Base-by-base conservation (phyloP, 37 sponge, comb jelly and placozoan genomes). In the Tethya wilhelma region DNA sequence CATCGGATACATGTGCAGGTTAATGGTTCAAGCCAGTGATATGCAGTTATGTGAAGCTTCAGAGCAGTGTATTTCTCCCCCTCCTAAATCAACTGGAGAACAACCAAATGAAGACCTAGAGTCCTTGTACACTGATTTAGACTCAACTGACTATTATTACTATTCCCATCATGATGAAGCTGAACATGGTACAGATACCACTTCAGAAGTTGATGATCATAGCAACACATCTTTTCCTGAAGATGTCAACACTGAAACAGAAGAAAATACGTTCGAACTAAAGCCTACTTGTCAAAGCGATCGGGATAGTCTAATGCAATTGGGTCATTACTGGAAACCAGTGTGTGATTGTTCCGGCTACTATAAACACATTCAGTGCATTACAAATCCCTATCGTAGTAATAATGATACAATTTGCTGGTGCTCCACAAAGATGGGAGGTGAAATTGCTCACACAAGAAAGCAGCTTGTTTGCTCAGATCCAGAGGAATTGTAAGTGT, bases 401-500 rank as follows among this genome's bases (percentile, higher is more conserved):
- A 38, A 32, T 14, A 9, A 56, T 9, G 20, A 53, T 4, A 4
- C 19, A 38, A 29, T 29, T 34, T 73, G 74, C 49, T 73, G 74
- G 74, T 73, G 74, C 44, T 73, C 74, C 14, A 56, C 56, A 7
- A 19, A 38, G 19, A 32, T 3, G 29, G 74, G 74, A 9, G 34
- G 57, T 37, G 38, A 56, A 37, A 53, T 30, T 5, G 38, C 38
- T 4, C 1, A 56, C 38, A 22, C 74, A 73, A 4, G 58, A 44
- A 73, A 2, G 31, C 30, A 5, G 4, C 37, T 56, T 3, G 3
- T 7, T 7, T 73, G 74, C 39, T 56, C 56, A 5, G 37, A 73
- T 55, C 58, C 71, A 26, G 2, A 71, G 43, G 31, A 56, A 20
- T 56, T 56, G 74, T 73, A 73, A 73, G 74, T 56, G 30, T 55